A percentile compares a stretch with the other conserved stretches of the same genome.
phyloP scores from a whole-genome alignment of 2,797 vertebrate species.

The Tarsius wallacei region DNA sequence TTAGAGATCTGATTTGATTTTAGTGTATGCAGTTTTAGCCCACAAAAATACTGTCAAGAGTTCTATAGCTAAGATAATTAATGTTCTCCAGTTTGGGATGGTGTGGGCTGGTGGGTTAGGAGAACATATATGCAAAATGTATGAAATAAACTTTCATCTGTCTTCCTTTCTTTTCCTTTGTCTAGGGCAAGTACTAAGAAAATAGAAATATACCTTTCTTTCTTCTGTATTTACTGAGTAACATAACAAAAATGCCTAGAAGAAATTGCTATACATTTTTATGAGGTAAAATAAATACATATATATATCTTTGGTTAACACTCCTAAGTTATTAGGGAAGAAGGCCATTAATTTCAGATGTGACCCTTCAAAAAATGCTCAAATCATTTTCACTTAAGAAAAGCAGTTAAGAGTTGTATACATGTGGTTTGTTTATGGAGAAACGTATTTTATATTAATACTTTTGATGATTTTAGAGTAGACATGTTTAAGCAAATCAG shows the following conservation, averaged over 20 bases:
- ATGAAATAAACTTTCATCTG: background rate
- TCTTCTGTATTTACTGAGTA: slow-evolving; percentile 54
- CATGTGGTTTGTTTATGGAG: background rate
- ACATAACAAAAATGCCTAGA: slow-evolving; percentile 35
- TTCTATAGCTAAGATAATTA: slow-evolving; percentile 23
- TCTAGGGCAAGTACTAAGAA: slow-evolving; percentile 9
- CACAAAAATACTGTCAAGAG: background rate
- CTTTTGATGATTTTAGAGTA: background rate
- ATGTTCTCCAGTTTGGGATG: background rate
- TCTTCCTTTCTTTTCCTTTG: slow-evolving; percentile 31
- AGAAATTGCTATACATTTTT: slow-evolving; percentile 55
- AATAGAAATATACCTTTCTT: slow-evolving; percentile 14
- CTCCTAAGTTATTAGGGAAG: background rate
- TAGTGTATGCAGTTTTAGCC: background rate
- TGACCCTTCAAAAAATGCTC: background rate
- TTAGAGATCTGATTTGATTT: slow-evolving; percentile 1
- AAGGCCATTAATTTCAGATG: background rate
- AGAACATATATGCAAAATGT: background rate
- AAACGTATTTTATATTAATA: slow-evolving; percentile 5
- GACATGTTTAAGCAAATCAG: background rate
- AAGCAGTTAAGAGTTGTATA: background rate
- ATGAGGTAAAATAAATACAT: slow-evolving; percentile 47
- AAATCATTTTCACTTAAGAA: slow-evolving; percentile 49
- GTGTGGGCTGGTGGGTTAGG: background rate
- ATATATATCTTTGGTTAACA: background rate